Percentiles rank a stretch among this genome's conserved stretches.
Evolutionary conservation across 2,888 invertebrate genomes (phyloP).

Genomic region (Drosophila dives): DNA sequence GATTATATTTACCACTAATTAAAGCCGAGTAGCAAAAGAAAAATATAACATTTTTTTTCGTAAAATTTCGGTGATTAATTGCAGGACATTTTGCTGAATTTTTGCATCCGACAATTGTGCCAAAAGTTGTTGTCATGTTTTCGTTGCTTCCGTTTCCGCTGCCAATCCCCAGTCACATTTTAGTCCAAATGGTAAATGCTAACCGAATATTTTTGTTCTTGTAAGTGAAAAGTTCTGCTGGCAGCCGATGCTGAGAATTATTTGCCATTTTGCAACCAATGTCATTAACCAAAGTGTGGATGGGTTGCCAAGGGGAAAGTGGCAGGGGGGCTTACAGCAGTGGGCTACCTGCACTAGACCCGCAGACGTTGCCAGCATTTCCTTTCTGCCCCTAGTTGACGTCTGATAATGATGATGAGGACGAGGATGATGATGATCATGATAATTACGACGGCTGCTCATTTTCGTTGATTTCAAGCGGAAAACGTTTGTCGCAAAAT

Average conservation of each 20-base stretch:
- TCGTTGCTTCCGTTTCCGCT: constrained; percentile 58
- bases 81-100: constrained; percentile 64
- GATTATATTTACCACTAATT: background rate
- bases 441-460: constrained; percentile 52
- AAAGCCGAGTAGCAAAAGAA: background rate
- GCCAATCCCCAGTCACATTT: constrained; percentile 11
- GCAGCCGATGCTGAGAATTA: constrained; percentile 39
- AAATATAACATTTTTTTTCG: constrained; percentile 13
- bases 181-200: constrained; percentile 24
- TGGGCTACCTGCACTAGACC: constrained; percentile 47
- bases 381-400: constrained; percentile 22
- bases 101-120: constrained; percentile 60
- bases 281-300: constrained; percentile 40
- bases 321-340: constrained; percentile 11
- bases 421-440: constrained; percentile 17
- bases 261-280: constrained; percentile 42
- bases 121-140: constrained; percentile 59
- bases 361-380: constrained; percentile 36
- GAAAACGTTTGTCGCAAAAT: constrained; percentile 78
- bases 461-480: constrained; percentile 75
- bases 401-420: constrained; percentile 8
- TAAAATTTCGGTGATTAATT: constrained; percentile 65
- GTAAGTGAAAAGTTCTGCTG: constrained; percentile 54
- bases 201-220: constrained; percentile 28
- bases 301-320: constrained; percentile 2